These are phyloP conservation scores for Hemiprocne comata DNA, from an alignment of 2,113 vertebrate species.

Conservation along the genomic window DNA sequence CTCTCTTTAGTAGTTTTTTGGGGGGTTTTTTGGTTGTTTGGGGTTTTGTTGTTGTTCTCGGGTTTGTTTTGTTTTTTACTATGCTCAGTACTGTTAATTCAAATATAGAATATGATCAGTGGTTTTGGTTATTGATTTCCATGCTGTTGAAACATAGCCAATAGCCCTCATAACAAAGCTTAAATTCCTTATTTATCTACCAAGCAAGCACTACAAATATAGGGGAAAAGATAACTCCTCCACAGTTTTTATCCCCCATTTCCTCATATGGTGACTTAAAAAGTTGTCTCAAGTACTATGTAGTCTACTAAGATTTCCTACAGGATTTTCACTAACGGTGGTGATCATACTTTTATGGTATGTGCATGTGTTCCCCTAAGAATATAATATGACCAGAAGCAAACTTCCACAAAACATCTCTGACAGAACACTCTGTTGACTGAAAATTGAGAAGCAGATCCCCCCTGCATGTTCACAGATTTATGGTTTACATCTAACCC, in stretches of 20 bases:
- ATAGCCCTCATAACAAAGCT: neutral
- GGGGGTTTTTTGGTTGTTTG: too few relatives aligned
- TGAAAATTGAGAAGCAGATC: neutral
- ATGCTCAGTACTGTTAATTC: neutral
- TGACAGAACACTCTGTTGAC: neutral
- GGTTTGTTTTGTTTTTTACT: neutral
- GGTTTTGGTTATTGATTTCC: conserved; percentile 30
- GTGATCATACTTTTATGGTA: neutral
- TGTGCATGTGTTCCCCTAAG: neutral
- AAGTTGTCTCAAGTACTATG: neutral
- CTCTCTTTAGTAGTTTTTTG: too few relatives aligned
- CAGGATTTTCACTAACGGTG: neutral
- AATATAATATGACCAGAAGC: neutral
- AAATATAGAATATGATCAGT: neutral
- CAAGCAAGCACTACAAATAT: neutral
- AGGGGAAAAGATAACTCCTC: neutral
- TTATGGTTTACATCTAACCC: neutral
- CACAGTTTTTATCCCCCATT: neutral
- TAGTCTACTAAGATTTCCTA: neutral
- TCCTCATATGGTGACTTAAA: neutral
- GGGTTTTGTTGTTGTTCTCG: too few relatives aligned
- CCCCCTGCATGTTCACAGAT: neutral
- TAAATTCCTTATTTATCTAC: neutral
- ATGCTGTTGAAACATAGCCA: neutral
- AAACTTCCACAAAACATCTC: neutral